Percentiles rank a stretch among this genome's conserved stretches.
phyloP scores from a whole-genome alignment of 2,888 invertebrate genomes.

The Seira ritae region DNA sequence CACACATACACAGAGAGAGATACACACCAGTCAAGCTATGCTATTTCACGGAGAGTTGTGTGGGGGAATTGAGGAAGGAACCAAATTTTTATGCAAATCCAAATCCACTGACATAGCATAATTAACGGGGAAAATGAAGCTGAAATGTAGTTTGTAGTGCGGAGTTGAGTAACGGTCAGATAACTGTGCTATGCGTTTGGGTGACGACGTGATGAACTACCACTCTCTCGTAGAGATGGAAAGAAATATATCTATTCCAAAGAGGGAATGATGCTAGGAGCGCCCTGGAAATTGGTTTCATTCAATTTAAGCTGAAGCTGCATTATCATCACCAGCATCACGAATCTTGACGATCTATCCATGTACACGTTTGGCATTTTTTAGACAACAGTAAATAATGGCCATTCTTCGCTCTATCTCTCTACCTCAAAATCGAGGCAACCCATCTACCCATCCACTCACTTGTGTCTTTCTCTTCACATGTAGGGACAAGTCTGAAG shows the following conservation, averaged over 20 bases:
- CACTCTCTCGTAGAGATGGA: too few species aligned
- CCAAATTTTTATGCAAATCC: slow-evolving; percentile 6
- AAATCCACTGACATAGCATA: slow-evolving; percentile 5
- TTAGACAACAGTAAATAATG: slow-evolving; percentile 3
- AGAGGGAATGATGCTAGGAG: background rate
- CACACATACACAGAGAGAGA: too few species aligned
- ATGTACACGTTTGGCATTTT: background rate
- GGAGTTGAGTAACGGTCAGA: background rate
- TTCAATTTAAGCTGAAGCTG: slow-evolving; percentile 27
- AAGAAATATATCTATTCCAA: too few species aligned
- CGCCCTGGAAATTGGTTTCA: slow-evolving; percentile 26
- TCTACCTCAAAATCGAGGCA: background rate
- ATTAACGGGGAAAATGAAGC: background rate
- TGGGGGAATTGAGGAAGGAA: too few species aligned
- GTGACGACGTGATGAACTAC: too few species aligned
- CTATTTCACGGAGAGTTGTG: too few species aligned
- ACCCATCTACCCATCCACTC: background rate
- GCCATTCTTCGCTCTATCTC: background rate
- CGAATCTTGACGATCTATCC: background rate
- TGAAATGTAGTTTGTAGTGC: background rate
- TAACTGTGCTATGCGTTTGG: background rate
- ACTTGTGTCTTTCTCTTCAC: background rate
- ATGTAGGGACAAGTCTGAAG: too few species aligned
- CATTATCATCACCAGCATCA: slow-evolving; percentile 14
- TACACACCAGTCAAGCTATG: too few species aligned